phyloP scores from a whole-genome alignment of 2,797 vertebrate species.

The Cephalopachus bancanus region DNA sequence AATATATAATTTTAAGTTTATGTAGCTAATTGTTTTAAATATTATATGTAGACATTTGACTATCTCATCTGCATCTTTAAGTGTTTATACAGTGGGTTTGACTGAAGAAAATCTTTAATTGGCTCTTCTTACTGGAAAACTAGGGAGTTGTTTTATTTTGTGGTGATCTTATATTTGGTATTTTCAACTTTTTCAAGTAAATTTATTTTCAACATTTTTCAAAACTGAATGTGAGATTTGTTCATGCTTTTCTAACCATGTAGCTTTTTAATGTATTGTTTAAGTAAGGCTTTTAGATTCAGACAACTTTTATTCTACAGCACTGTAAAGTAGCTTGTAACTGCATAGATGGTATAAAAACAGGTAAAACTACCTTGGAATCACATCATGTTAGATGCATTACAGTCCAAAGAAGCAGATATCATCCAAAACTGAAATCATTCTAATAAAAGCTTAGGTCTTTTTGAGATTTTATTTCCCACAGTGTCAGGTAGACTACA shows the following conservation, averaged over 20 bases:
- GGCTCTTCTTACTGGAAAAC: neutral
- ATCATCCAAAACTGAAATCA: conserved; percentile 79
- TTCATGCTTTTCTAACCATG: conserved; percentile 22
- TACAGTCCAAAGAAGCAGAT: conserved; percentile 67
- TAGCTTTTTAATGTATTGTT: conserved; percentile 25
- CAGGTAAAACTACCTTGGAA: conserved; percentile 77
- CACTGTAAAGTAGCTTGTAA: conserved; percentile 47
- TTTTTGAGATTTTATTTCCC: conserved; percentile 83
- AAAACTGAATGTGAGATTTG: conserved; percentile 25
- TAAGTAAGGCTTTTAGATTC: conserved; percentile 60
- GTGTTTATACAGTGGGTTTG: neutral
- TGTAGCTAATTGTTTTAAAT: conserved; percentile 17
- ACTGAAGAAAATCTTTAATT: conserved; percentile 24
- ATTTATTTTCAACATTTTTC: conserved; percentile 55
- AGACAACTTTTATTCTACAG: conserved; percentile 18
- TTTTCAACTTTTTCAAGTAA: conserved; percentile 46
- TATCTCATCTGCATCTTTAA: neutral
- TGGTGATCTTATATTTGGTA: neutral
- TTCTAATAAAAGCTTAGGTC: conserved; percentile 77
- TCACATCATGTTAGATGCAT: conserved; percentile 73
- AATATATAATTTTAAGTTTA: neutral
- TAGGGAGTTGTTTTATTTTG: neutral
- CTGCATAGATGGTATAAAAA: conserved; percentile 74
- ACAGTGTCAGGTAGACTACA: conserved; percentile 76
- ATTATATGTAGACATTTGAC: neutral